Evolutionary conservation across 2,888 invertebrate species (phyloP), one percentile per base, ranked within the genome.

Genomic region (Siphlonurus alternatus): DNA sequence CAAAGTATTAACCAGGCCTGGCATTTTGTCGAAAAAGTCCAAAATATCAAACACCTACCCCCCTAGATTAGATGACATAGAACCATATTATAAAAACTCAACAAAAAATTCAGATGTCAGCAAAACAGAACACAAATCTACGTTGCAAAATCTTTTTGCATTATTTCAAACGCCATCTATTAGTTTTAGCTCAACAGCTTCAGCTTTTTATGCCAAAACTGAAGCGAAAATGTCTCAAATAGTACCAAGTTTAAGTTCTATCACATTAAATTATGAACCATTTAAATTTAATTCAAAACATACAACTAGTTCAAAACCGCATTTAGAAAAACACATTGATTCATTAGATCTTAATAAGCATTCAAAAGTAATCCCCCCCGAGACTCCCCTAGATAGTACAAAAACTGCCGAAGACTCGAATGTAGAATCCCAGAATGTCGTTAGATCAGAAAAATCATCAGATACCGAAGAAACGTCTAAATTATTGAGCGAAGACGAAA

Each of bases 331-430:
- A n/a, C n/a, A n/a, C n/a, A n/a, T n/a, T n/a, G n/a, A n/a, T n/a
- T n/a, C n/a, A n/a, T n/a, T n/a, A n/a, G n/a, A n/a, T n/a, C n/a
- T n/a, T 22, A 56, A 56, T 18, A 56, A 18, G 56, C 56, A 56
- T 56, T 56, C 20, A 56, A n/a, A n/a, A n/a, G n/a, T n/a, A n/a
- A n/a, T n/a, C n/a, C n/a, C n/a, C n/a, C n/a, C n/a, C n/a, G n/a
- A n/a, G n/a, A n/a, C n/a, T n/a, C 53, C 53, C 53, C n/a, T 56
- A 56, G 56, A 56, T 56, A 56, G 56, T 56, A 56, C 56, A 56
- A 56, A 56, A n/a, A 20, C 56, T 22, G 56, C n/a, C n/a, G n/a
- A n/a, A n/a, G n/a, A n/a, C n/a, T n/a, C n/a, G n/a, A n/a, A n/a
- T n/a, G n/a, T n/a, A n/a, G n/a, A n/a, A n/a, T n/a, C n/a, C n/a